These are phyloP conservation scores for Contarinia nasturtii DNA, from an alignment of 1,140 invertebrate species.

Conservation along the genomic window DNA sequence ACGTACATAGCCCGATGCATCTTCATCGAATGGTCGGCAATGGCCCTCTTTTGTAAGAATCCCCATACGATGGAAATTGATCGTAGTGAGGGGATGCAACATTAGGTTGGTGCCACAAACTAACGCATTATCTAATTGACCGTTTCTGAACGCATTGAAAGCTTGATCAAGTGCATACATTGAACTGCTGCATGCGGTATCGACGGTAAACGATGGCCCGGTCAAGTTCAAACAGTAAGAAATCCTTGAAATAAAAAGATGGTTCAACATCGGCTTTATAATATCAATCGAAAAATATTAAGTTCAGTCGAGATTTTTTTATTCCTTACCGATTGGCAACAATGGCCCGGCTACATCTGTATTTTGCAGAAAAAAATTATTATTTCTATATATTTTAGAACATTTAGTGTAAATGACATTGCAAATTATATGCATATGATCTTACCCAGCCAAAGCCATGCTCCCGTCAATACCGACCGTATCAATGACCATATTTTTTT, in stretches of 20 bases:
- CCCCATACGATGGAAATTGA: conserved; percentile 62
- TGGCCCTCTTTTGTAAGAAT: conserved; percentile 69
- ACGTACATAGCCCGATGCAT: conserved; percentile 52
- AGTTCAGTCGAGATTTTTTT: too few relatives aligned
- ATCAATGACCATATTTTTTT: too few relatives aligned
- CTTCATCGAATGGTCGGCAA: conserved; percentile 79
- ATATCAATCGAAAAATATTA: too few relatives aligned
- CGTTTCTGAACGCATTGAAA: conserved; percentile 49
- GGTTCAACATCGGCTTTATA: conserved; percentile 91
- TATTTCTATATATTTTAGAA: not conserved
- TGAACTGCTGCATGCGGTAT: conserved; percentile 82
- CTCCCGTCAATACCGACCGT: too few relatives aligned
- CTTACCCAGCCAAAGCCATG: conserved; percentile 33
- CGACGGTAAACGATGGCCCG: conserved; percentile 65
- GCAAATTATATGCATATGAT: not conserved
- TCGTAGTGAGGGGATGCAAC: conserved; percentile 63
- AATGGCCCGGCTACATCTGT: conserved; percentile 72
- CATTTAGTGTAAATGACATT: not conserved
- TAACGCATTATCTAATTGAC: conserved; percentile 68
- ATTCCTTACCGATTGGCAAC: conserved; percentile 81
- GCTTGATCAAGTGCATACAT: conserved; percentile 70
- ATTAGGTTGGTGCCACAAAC: conserved; percentile 69
- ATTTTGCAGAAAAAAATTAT: too few relatives aligned
- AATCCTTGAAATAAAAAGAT: too few relatives aligned
- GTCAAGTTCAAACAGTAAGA: conserved; percentile 51